Conservation (phyloP, 2,888 invertebrate genomes). For the Tetheella fluctuosa region DNA sequence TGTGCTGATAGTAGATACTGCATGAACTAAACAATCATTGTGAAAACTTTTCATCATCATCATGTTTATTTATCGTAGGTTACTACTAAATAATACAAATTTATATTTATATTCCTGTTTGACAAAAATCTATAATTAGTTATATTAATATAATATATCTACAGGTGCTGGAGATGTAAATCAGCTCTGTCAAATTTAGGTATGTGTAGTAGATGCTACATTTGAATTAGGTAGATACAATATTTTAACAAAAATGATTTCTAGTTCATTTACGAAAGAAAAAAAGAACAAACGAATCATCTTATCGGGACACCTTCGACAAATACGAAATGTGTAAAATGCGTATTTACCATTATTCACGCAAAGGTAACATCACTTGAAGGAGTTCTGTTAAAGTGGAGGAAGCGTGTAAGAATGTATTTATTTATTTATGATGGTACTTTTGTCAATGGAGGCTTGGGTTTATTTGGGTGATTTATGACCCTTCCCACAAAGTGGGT, state of each 20-base stretch:
- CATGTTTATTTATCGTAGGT: not conserved
- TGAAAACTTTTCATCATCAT: not conserved
- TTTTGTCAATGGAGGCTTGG: slow-evolving; percentile 69
- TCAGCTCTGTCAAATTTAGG: too few species aligned
- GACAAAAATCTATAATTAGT: too few species aligned
- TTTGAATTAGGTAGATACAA: too few species aligned
- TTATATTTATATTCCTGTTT: too few species aligned
- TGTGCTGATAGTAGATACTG: not conserved
- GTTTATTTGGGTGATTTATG: slow-evolving; percentile 76
- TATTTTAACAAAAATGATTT: not conserved
- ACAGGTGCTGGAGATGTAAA: too few species aligned
- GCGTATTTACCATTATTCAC: slow-evolving; percentile 52
- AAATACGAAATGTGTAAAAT: slow-evolving; percentile 38
- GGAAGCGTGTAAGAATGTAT: slow-evolving; percentile 58
- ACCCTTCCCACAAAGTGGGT: slow-evolving; percentile 66
- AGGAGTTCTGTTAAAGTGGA: slow-evolving; percentile 49
- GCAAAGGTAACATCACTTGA: slow-evolving; percentile 53
- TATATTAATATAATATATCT: too few species aligned
- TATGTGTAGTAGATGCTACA: too few species aligned
- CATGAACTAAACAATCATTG: not conserved
- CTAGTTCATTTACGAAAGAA: not conserved
- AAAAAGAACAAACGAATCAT: slow-evolving; percentile 14
- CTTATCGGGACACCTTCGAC: slow-evolving; percentile 32
- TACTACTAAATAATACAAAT: too few species aligned
- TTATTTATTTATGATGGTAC: slow-evolving; percentile 69